phyloP scores from a whole-genome alignment of 2,797 vertebrate genomes.

The Neomorphus geoffroyi region DNA sequence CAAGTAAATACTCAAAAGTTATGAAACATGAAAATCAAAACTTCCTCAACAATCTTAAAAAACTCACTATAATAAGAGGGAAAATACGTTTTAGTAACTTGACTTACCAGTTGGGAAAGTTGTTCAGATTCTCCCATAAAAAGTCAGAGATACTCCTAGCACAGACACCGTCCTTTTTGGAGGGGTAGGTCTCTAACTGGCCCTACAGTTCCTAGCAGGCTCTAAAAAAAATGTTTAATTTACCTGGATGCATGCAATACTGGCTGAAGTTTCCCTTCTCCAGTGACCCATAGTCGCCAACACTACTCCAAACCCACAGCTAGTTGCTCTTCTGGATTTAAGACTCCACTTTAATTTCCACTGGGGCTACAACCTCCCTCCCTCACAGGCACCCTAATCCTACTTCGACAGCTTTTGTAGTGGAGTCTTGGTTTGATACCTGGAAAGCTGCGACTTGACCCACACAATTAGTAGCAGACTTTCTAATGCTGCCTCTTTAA shows the following conservation, averaged over 20 bases:
- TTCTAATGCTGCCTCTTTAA: background rate
- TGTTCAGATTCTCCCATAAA: background rate
- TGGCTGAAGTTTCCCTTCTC: background rate
- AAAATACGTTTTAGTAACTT: background rate
- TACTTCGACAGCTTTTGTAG: background rate
- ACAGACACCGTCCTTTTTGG: background rate
- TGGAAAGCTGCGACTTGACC: background rate
- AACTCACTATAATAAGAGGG: background rate
- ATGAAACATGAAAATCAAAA: background rate
- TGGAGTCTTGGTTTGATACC: background rate
- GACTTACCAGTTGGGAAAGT: background rate
- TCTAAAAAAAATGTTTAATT: background rate
- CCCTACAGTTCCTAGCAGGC: background rate
- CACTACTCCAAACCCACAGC: background rate
- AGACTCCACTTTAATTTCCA: background rate
- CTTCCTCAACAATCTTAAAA: background rate
- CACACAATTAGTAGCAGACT: background rate
- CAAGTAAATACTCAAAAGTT: conserved; percentile 7
- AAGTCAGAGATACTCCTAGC: background rate
- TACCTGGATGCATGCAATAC: background rate
- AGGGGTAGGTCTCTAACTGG: background rate
- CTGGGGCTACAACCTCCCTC: accelerated
- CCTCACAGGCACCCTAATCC: background rate
- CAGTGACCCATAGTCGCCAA: background rate
- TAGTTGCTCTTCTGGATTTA: background rate